Evolutionary conservation across 1,140 invertebrate species (phyloP), one percentile per base, ranked within the genome.

Genomic region (Psix sp.): DNA sequence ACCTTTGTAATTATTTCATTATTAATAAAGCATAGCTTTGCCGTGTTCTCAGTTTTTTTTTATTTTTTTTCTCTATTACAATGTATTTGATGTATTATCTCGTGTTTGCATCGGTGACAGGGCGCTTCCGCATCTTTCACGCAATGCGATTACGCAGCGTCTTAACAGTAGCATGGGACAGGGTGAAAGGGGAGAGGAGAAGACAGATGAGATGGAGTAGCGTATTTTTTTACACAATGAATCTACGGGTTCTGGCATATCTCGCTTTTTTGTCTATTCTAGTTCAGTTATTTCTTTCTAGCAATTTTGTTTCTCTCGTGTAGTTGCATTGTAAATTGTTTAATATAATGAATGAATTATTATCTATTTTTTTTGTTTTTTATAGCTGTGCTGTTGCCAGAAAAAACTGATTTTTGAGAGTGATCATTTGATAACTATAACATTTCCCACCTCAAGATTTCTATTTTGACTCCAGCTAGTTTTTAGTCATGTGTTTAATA

Each of bases 11-110:
- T 70, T 70, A 60, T 48, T 42, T 54, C 40, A 60, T 62, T 54
- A 54, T 62, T 54, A 70, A 70, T 70, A 60, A 70, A 70, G 56
- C 56, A 39, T 70, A 46, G 66, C 56, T 70, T 60, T 52, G 17
- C 16, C 63, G 63, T 67, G 52, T 67, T 68, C 21, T 33, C 5
- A 24, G 5, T 49, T 67, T 39, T 54, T 13, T 29, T 33, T 39
- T n/a, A 20, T 18, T 49, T 38, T 59, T 35, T 56, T 36, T 45
- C 35, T 54, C 45, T 15, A 39, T 16, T 46, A 10, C 43, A 31
- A 21, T 48, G 17, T 46, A 49, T 66, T 51, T 67, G 35, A 36
- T 67, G 18, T 57, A 56, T 20, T 59, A 67, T 67, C 29, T 51
- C 65, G 65, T 59, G 65, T 68, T 68, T 60, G 46, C 49, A 36